These are phyloP conservation scores for Siniperca obscura DNA, from an alignment of 2,797 vertebrate genomes.

Conservation along the genomic window DNA sequence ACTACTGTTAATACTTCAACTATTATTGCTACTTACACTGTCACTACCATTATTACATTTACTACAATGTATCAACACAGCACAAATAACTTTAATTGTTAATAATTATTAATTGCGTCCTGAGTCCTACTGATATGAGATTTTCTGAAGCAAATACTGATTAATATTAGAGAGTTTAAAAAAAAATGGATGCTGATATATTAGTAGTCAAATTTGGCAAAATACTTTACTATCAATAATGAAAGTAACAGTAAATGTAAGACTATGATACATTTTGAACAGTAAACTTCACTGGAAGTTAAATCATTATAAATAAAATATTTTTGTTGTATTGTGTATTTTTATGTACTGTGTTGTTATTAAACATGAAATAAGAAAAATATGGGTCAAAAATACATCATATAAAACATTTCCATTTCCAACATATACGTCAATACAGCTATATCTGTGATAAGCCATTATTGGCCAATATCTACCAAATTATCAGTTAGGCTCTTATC, in stretches of 20 bases:
- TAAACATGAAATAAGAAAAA: neutral
- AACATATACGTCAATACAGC: neutral
- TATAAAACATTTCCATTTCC: neutral
- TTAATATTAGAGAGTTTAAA: too few relatives aligned
- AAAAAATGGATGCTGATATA: too few relatives aligned
- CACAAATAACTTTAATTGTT: neutral
- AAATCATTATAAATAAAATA: neutral
- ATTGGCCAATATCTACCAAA: neutral
- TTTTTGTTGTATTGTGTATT: too few relatives aligned
- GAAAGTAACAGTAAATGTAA: neutral
- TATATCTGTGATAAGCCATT: neutral
- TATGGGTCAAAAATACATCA: neutral
- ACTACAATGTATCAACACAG: neutral
- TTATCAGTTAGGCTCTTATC: neutral
- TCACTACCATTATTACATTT: neutral
- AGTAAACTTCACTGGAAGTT: neutral
- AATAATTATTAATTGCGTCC: too few relatives aligned
- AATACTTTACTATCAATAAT: neutral
- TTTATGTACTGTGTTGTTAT: too few relatives aligned
- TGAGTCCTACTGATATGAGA: too few relatives aligned
- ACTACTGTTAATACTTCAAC: neutral
- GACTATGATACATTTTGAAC: neutral
- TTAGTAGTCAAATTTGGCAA: too few relatives aligned
- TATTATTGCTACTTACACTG: neutral
- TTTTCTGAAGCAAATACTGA: too few relatives aligned